Evolutionary conservation across 2,113 vertebrate species (phyloP), one percentile per base, ranked within the genome.

Genomic region (Siniperca chuatsi): DNA sequence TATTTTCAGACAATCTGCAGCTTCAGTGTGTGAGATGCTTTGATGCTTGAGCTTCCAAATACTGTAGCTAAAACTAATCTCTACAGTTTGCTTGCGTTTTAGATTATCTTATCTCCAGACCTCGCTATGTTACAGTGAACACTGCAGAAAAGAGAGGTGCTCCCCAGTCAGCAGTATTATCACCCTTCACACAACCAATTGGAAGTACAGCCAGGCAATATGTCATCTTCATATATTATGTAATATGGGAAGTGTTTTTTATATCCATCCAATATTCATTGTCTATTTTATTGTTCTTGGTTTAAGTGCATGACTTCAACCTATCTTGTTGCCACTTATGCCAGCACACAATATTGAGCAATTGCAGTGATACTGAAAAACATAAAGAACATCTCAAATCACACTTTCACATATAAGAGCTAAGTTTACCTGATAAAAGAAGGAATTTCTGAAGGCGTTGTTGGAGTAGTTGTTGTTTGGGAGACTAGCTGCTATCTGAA

Each of bases 401-500:
- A 37, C 8, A 21, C 25, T 6, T 23, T 29, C 18, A 61, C 20
- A n/a, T 4, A 64, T 42, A 23, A n/a, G 23, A 29, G 3, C 0
- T 1, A 62, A 33, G 7, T 25, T 79, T 92, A 98, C 97, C 97
- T 98, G 95, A 50, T 97, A 98, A 84, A 97, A 97, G 93, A 98
- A 98, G 20, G 94, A 96, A 75, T 95, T 95, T 37, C 96, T 95
- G 94, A 98, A 98, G 77, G 96, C 89, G 9, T 97, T 97, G 70
- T 92, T 93, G 8, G 84, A 66, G 74, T 94, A 91, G 65, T 93
- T 87, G 50, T 94, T 95, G 9, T 68, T 66, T 65, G 98, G 97
- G 48, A 98, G 95, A 87, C 83, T 95, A 65, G 96, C 94, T 69
- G 96, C 96, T n/a, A 98, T 85, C 25, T 95, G 93, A 18, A 99